Percentiles rank a stretch among this genome's conserved stretches.
These are phyloP conservation scores for Neopipo cinnamomea DNA, from an alignment of 2,113 vertebrate species.

Conservation along the genomic window DNA sequence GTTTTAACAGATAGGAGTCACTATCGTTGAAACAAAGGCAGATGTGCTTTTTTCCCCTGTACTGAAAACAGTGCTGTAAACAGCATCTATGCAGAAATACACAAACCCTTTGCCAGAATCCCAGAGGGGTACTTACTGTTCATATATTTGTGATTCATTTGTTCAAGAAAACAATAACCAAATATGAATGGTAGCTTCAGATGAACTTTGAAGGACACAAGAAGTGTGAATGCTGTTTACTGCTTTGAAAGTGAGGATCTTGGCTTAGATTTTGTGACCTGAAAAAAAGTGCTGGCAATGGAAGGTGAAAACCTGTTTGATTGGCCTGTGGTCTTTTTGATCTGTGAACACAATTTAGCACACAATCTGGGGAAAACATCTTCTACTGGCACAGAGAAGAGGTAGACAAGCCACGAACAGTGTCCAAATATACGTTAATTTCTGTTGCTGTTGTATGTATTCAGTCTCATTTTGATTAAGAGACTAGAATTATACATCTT, in stretches of 20 bases:
- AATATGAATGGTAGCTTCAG: background rate
- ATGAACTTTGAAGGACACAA: slow-evolving; percentile 11
- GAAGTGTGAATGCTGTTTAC: background rate
- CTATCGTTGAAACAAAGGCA: background rate
- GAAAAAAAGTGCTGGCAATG: slow-evolving; percentile 41
- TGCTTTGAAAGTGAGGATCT: slow-evolving; percentile 49
- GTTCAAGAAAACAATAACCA: slow-evolving; percentile 9
- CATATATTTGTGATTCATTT: slow-evolving; percentile 17
- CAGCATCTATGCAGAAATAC: background rate
- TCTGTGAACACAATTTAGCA: background rate
- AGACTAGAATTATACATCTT: background rate
- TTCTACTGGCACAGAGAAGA: background rate
- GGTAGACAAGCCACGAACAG: background rate
- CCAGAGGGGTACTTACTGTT: background rate
- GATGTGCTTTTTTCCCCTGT: background rate
- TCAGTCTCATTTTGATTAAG: background rate
- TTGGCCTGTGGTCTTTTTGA: slow-evolving; percentile 44
- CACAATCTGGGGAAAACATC: slow-evolving; percentile 10
- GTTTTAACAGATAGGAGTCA: background rate
- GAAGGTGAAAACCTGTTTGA: slow-evolving; percentile 36
- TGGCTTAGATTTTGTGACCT: slow-evolving; percentile 58
- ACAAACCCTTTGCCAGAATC: background rate
- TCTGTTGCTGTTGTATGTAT: background rate
- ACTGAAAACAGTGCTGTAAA: background rate
- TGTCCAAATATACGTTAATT: background rate